Evolutionary conservation across 1,140 invertebrate species (phyloP).

Genomic region (Scaptomyza montana): DNA sequence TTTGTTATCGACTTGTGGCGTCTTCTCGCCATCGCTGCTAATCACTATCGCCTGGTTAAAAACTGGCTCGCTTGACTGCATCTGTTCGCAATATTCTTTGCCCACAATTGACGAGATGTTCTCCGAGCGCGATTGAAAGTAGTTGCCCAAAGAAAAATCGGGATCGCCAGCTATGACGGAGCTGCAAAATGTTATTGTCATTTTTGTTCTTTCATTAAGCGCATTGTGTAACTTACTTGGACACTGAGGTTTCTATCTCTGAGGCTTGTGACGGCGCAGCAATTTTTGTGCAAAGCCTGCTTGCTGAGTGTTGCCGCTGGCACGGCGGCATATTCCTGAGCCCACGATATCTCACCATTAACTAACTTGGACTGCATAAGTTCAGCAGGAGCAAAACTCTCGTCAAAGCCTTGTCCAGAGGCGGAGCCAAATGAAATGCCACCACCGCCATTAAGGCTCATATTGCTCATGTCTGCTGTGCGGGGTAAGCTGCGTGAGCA

Average conservation of each 20-base stretch:
- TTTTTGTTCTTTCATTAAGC: neutral
- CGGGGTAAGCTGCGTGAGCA: slow-evolving; percentile 68
- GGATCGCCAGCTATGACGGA: slow-evolving; percentile 68
- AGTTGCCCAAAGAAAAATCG: slow-evolving; percentile 75
- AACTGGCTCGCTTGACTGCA: slow-evolving; percentile 22
- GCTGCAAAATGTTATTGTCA: slow-evolving; percentile 27
- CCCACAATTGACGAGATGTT: slow-evolving; percentile 64
- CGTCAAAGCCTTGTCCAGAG: slow-evolving; percentile 40
- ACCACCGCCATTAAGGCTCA: slow-evolving; percentile 58
- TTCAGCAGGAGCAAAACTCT: slow-evolving; percentile 73
- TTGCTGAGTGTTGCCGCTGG: slow-evolving; percentile 69
- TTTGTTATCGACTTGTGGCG: slow-evolving; percentile 70
- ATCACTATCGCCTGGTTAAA: slow-evolving; percentile 20
- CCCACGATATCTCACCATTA: slow-evolving; percentile 77
- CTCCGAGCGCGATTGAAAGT: slow-evolving; percentile 75
- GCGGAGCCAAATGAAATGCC: slow-evolving; percentile 68
- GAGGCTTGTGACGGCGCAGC: slow-evolving; percentile 23
- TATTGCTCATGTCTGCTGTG: slow-evolving; percentile 68
- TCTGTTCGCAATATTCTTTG: slow-evolving; percentile 37
- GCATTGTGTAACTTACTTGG: slow-evolving; percentile 56
- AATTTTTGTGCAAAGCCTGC: slow-evolving; percentile 62
- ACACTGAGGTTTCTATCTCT: slow-evolving; percentile 62
- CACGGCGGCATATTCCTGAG: slow-evolving; percentile 72
- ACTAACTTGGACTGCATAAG: slow-evolving; percentile 77
- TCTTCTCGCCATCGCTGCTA: slow-evolving; percentile 30